These are phyloP conservation scores for Gallirallus australis DNA, from an alignment of 2,797 vertebrate species.

Conservation along the genomic window DNA sequence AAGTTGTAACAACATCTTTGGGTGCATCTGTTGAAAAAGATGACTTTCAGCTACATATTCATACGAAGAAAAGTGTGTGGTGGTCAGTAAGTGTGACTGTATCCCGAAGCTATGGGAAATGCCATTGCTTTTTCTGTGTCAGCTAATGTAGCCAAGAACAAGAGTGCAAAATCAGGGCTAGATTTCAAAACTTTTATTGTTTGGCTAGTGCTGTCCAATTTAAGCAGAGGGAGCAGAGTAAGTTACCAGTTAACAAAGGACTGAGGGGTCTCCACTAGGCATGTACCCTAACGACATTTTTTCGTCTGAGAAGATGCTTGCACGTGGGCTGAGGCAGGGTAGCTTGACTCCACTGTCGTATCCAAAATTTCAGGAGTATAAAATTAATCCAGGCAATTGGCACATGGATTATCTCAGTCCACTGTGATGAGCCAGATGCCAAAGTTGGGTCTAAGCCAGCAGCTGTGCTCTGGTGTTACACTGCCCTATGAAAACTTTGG, in stretches of 20 bases:
- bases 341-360: not conserved
- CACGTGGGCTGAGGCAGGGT: not conserved
- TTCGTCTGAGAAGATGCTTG: not conserved
- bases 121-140: not conserved
- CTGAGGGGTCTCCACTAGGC: not conserved
- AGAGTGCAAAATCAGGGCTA: not conserved
- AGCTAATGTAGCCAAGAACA: not conserved
- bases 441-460: not conserved
- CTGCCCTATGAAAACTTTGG: not conserved
- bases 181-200: not conserved
- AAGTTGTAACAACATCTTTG: not conserved
- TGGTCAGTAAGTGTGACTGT: not conserved
- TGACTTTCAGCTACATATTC: not conserved
- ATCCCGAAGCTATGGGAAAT: not conserved
- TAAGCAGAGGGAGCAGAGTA: not conserved
- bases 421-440: not conserved
- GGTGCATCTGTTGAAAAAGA: not conserved
- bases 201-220: not conserved
- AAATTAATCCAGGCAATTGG: not conserved
- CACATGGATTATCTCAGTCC: not conserved
- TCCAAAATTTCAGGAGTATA: not conserved
- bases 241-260: not conserved
- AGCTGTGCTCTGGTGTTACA: not conserved
- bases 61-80: not conserved
- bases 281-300: not conserved